phyloP scores from a whole-genome alignment of 2,888 invertebrate genomes.

The Phoronis australis region DNA sequence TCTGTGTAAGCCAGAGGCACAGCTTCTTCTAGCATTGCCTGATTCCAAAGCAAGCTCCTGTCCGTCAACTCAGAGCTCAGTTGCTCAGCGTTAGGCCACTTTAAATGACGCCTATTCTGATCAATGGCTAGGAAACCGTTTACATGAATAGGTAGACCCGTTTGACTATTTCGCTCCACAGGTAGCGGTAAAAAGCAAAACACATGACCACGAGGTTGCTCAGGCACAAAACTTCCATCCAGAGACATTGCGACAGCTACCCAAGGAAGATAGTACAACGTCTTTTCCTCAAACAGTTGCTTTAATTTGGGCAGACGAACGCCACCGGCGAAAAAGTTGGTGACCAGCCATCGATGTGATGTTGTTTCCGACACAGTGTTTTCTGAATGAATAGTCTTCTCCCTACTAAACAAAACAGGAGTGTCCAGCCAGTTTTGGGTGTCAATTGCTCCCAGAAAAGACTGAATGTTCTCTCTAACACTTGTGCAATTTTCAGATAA shows the following conservation, averaged over 20 bases:
- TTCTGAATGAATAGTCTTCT: not conserved
- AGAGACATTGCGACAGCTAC: constrained; percentile 24
- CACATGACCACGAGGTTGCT: constrained; percentile 25
- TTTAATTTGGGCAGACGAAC: constrained; percentile 13
- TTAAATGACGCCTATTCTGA: constrained; percentile 40
- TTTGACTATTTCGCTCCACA: constrained; percentile 25
- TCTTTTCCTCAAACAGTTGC: constrained; percentile 9
- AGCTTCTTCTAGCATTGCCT: constrained; percentile 28
- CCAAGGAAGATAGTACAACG: constrained; percentile 24
- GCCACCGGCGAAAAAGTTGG: constrained; percentile 19
- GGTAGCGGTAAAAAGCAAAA: constrained; percentile 48
- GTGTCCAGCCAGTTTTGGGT: not conserved
- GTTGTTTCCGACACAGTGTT: not conserved
- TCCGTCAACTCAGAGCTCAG: constrained; percentile 16
- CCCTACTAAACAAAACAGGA: not conserved
- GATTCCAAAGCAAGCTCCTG: constrained; percentile 37
- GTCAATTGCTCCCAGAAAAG: not conserved
- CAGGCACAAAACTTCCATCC: not conserved
- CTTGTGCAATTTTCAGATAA: not conserved
- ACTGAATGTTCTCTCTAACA: not conserved
- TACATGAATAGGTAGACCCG: constrained; percentile 44
- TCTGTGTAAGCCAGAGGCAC: constrained; percentile 26
- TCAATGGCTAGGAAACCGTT: constrained; percentile 44
- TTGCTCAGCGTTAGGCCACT: constrained; percentile 34
- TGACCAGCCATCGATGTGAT: constrained; percentile 21